These are phyloP conservation scores for Netelia virgata DNA, from an alignment of 2,888 invertebrate species.

Conservation along the genomic window DNA sequence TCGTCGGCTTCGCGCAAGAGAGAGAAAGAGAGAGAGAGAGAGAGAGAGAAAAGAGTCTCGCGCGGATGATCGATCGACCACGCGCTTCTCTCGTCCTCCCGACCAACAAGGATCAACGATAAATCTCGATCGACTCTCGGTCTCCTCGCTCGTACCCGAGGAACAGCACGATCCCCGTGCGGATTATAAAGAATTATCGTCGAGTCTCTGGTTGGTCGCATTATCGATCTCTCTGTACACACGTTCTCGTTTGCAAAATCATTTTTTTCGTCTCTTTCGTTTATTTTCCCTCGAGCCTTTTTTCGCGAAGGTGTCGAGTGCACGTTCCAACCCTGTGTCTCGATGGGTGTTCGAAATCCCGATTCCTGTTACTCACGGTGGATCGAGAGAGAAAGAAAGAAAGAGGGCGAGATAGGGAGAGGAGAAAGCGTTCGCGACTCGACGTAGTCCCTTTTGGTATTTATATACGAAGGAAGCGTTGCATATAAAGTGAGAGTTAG, in stretches of 20 bases:
- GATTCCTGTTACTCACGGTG: slow-evolving; percentile 51
- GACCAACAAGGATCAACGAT: slow-evolving; percentile 70
- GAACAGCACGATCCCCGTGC: slow-evolving; percentile 45
- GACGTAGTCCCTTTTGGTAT: slow-evolving; percentile 40
- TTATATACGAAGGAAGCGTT: slow-evolving; percentile 44
- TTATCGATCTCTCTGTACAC: slow-evolving; percentile 60
- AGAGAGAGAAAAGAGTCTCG: slow-evolving; percentile 30
- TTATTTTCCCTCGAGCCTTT: slow-evolving; percentile 11
- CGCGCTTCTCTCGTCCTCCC: slow-evolving; percentile 65
- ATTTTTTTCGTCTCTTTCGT: slow-evolving; percentile 29
- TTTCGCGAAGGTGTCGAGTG: slow-evolving; percentile 59
- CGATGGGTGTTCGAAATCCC: slow-evolving; percentile 60
- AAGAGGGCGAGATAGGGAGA: neutral
- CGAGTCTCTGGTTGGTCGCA: slow-evolving; percentile 53
- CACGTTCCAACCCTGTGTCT: slow-evolving; percentile 56
- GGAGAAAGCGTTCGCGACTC: neutral
- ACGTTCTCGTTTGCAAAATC: slow-evolving; percentile 56
- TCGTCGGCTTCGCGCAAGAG: neutral
- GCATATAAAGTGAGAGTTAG: slow-evolving; percentile 60
- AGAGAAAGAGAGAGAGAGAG: neutral
- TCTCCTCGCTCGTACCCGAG: slow-evolving; percentile 27
- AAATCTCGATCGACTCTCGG: slow-evolving; percentile 69
- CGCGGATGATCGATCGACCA: slow-evolving; percentile 71
- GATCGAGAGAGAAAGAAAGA: neutral
- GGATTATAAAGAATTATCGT: slow-evolving; percentile 69